Conservation (phyloP, 2,797 vertebrate genomes). For the Pantherophis vulpinus region DNA sequence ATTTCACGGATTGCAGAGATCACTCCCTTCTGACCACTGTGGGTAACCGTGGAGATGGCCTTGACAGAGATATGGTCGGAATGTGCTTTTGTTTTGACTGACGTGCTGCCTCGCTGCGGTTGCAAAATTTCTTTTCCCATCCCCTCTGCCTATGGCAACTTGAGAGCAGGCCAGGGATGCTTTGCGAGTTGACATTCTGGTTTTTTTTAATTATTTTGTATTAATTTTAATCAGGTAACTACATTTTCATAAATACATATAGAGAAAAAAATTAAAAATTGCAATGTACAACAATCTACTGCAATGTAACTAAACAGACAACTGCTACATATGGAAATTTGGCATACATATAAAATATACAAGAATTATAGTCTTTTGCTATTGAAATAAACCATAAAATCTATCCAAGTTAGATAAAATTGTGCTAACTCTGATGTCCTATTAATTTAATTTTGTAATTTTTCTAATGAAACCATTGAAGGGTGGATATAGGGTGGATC, state of each 20-base stretch:
- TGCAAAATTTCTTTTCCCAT: too few relatives aligned
- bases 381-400: neutral
- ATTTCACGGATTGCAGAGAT: too few relatives aligned
- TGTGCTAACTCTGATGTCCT: neutral
- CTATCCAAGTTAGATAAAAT: neutral
- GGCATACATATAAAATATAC: neutral
- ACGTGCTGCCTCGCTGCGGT: too few relatives aligned
- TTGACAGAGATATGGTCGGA: too few relatives aligned
- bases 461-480: neutral
- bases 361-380: neutral
- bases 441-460: neutral
- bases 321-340: neutral
- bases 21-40: too few relatives aligned
- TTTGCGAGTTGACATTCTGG: too few relatives aligned
- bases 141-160: too few relatives aligned
- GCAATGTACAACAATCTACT: neutral
- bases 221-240: neutral
- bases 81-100: too few relatives aligned
- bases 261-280: neutral
- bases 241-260: neutral
- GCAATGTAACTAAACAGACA: neutral
- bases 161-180: too few relatives aligned
- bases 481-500: neutral
- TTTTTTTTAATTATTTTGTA: neutral
- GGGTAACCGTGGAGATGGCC: too few relatives aligned